phyloP scores from a whole-genome alignment of 2,113 vertebrate genomes.

The Lophochroa leadbeateri region DNA sequence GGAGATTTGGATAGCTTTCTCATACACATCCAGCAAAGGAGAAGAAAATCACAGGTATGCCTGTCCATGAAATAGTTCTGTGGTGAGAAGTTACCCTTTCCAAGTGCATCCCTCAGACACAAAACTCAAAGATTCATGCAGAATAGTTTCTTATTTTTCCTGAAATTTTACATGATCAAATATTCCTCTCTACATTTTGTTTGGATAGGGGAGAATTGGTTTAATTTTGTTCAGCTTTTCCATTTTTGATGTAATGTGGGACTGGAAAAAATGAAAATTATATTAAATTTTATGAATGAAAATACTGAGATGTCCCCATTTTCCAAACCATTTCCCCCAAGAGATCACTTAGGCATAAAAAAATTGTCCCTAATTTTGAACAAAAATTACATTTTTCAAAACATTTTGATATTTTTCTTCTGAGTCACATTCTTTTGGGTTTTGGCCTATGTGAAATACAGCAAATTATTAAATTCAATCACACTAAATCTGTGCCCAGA shows the following conservation, averaged over 20 bases:
- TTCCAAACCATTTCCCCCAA: neutral
- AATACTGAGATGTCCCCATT: neutral
- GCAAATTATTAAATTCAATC: neutral
- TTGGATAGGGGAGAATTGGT: neutral
- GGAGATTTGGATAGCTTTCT: neutral
- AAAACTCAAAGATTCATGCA: neutral
- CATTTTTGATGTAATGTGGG: neutral
- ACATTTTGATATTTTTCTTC: neutral
- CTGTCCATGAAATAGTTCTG: neutral
- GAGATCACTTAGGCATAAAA: neutral
- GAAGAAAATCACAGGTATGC: neutral
- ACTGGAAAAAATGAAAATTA: neutral
- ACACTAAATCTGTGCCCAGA: neutral
- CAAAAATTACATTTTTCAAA: neutral
- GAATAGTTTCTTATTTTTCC: neutral
- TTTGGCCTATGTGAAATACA: neutral
- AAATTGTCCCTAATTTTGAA: neutral
- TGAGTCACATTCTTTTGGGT: neutral
- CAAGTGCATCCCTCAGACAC: neutral
- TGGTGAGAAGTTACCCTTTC: neutral
- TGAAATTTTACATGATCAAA: neutral
- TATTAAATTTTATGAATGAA: neutral
- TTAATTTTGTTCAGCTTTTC: neutral
- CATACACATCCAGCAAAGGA: neutral
- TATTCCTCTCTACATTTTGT: neutral